Base-by-base conservation (phyloP, 1,140 invertebrate species). In the Philopotamus ludificatus region DNA sequence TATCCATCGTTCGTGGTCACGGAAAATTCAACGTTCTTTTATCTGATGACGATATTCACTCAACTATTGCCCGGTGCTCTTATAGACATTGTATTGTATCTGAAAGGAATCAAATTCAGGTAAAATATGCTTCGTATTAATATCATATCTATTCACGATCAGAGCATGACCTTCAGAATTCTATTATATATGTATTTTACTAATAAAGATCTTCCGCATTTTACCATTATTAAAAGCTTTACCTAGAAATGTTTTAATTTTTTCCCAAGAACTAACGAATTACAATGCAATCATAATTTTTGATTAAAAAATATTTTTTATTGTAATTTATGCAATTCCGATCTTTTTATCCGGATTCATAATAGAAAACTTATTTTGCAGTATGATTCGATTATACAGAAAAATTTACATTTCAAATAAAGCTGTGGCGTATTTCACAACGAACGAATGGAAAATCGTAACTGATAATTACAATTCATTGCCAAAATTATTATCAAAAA, bases 51-150 rank as follows among this genome's bases (percentile, higher is more conserved):
- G 25, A 20, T 57, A 16, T 28, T 63, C 3, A 63, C 65, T 0
- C 65, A 67, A n/a, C 23, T 67, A 45, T n/a, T 67, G 34, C 65
- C 65, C 15, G 65, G 22, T 1, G 12, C 63, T 8, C 15, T 67
- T 1, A 7, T 67, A 1, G 65, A 67, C 18, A 20, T 50, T 1
- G 8, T 53, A 2, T 22, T 51, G 21, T 1, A 3, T 18, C 28
- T 3, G 34, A n/a, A 41, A 21, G 26, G 26, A 28, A 16, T 57
- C 26, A 39, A 57, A 16, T 57, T 4, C 41, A 28, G 28, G 53
- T 57, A 16, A 9, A 10, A 16, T 57, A 16, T 2, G 4, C 2
- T 57, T n/a, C n/a, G n/a, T n/a, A 50, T 50, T 50, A 20, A 50
- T 50, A 50, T 50, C 22, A 8, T 39, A 8, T 39, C n/a, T 39